These are phyloP conservation scores for Mobula hypostoma DNA, from an alignment of 2,113 vertebrate genomes.

Conservation along the genomic window DNA sequence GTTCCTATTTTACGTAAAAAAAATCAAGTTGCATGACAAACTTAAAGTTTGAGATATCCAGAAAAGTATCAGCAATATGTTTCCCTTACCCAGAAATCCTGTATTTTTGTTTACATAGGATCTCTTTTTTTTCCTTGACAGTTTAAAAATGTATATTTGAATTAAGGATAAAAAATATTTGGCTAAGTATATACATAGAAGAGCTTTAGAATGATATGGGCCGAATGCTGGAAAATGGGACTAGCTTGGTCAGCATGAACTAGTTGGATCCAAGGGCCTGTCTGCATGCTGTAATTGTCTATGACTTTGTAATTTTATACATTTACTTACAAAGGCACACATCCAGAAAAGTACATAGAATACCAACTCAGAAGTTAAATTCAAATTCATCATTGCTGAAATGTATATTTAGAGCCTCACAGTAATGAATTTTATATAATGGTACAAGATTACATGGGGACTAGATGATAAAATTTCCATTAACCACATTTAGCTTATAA, in stretches of 20 bases:
- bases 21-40: conserved; percentile 61
- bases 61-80: conserved; percentile 51
- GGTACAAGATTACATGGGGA: not conserved
- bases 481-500: not conserved
- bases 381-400: not conserved
- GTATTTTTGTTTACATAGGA: conserved; percentile 60
- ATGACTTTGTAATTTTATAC: not conserved
- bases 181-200: too few species aligned
- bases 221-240: too few species aligned
- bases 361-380: not conserved
- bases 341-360: not conserved
- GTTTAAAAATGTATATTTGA: conserved; percentile 50
- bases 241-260: too few species aligned
- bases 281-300: too few species aligned
- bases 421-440: not conserved
- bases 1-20: conserved; percentile 47
- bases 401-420: not conserved
- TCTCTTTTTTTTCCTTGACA: conserved; percentile 50
- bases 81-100: conserved; percentile 53
- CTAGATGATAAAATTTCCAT: not conserved
- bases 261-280: too few species aligned
- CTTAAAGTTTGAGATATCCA: conserved; percentile 67
- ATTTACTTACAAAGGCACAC: not conserved
- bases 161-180: not conserved
- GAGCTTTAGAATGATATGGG: too few species aligned